Evolutionary conservation across 2,797 vertebrate genomes (phyloP).

Genomic region (Hozukius guyotensis): DNA sequence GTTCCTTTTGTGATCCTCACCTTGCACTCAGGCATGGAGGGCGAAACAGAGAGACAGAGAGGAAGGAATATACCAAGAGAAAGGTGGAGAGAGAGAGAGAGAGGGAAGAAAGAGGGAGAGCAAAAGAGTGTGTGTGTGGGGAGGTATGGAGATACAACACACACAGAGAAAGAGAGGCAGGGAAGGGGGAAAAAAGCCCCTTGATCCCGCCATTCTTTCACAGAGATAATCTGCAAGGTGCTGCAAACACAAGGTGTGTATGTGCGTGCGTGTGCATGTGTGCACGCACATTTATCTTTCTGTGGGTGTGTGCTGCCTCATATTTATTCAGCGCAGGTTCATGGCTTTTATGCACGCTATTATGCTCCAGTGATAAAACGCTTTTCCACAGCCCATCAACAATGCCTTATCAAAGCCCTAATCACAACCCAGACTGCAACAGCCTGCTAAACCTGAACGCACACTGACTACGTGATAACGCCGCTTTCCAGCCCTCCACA

Average conservation of each 20-base stretch:
- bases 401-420: conserved; percentile 65
- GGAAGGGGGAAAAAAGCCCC: conserved; percentile 47
- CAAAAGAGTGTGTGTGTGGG: neutral
- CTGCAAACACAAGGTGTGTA: conserved; percentile 24
- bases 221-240: conserved; percentile 74
- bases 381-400: conserved; percentile 76
- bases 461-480: conserved; percentile 32
- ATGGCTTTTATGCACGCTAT: conserved; percentile 69
- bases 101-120: conserved; percentile 12
- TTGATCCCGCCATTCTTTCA: conserved; percentile 76
- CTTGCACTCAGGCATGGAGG: conserved; percentile 73
- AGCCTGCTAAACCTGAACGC: conserved; percentile 65
- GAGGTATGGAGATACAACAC: conserved; percentile 2
- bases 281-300: conserved; percentile 34
- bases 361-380: conserved; percentile 72
- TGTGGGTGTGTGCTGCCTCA: conserved; percentile 58
- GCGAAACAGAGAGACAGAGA: conserved; percentile 36
- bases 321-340: conserved; percentile 74
- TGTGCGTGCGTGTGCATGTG: neutral
- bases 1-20: conserved; percentile 83
- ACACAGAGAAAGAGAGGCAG: conserved; percentile 9
- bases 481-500: conserved; percentile 35
- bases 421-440: conserved; percentile 57
- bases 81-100: conserved; percentile 42
- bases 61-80: conserved; percentile 34